Percentiles rank a stretch among this genome's conserved stretches.
Evolutionary conservation across 2,888 invertebrate genomes (phyloP).

Genomic region (Amphimallon solstitiale): DNA sequence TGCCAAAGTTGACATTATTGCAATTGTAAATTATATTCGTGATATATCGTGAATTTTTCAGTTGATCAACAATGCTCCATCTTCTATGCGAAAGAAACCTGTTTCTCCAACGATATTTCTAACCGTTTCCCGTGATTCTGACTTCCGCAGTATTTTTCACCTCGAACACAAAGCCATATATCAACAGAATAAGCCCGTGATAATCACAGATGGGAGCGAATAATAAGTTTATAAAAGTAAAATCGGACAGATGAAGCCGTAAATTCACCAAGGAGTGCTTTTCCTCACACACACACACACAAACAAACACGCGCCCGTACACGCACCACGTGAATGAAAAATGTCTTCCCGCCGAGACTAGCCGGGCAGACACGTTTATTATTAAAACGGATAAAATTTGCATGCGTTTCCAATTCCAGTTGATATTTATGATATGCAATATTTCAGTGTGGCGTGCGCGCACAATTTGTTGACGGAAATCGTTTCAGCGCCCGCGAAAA

Average conservation of each 20-base stretch:
- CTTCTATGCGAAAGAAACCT: too few relatives aligned
- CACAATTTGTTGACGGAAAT: constrained; percentile 14
- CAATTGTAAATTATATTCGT: too few relatives aligned
- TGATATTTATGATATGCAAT: constrained; percentile 15
- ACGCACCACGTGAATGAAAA: neutral
- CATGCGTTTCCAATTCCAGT: constrained; percentile 17
- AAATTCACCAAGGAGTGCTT: neutral
- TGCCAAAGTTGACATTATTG: too few relatives aligned
- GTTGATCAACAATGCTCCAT: too few relatives aligned
- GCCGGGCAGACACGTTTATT: constrained; percentile 14
- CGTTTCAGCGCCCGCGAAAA: constrained; percentile 2
- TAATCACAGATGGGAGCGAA: too few relatives aligned
- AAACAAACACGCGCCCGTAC: neutral
- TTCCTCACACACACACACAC: neutral
- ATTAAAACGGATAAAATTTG: constrained; percentile 17
- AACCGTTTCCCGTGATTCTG: too few relatives aligned
- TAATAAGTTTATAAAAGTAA: neutral
- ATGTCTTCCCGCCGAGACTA: neutral
- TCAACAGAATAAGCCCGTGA: too few relatives aligned
- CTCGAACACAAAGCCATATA: too few relatives aligned
- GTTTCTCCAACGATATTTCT: too few relatives aligned
- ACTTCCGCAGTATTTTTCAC: too few relatives aligned
- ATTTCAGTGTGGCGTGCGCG: neutral
- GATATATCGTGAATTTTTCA: too few relatives aligned
- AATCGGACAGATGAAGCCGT: constrained; percentile 9